phyloP scores from a whole-genome alignment of 2,888 invertebrate species.

The Sclerodermus sp. region DNA sequence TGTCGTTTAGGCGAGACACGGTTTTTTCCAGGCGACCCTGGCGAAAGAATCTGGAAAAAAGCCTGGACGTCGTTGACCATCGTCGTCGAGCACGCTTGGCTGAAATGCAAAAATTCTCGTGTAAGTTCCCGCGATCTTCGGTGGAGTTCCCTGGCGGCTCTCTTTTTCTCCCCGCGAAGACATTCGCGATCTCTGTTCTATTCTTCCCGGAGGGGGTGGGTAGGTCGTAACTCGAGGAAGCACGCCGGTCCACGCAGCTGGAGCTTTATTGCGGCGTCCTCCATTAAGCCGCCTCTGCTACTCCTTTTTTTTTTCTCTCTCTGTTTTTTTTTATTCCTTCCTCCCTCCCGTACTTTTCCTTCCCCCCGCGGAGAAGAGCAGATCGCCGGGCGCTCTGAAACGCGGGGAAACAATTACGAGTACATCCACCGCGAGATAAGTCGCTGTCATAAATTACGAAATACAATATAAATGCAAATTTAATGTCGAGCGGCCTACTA shows the following conservation, averaged over 20 bases:
- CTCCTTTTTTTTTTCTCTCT: no score
- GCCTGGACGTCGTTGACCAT: no score
- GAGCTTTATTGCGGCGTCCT: neutral
- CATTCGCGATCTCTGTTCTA: slow-evolving; percentile 8
- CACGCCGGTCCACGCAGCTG: no score
- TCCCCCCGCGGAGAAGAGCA: neutral
- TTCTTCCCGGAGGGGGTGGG: no score
- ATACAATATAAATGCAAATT: slow-evolving; percentile 52
- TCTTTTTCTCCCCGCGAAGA: neutral
- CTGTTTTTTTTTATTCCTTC: neutral
- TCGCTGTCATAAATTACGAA: slow-evolving; percentile 45
- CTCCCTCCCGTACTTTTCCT: neutral
- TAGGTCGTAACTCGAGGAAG: slow-evolving; percentile 12
- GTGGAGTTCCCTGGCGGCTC: no score
- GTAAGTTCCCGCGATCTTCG: no score
- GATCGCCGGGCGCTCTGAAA: neutral
- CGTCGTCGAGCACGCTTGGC: no score
- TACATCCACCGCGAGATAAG: slow-evolving; percentile 34
- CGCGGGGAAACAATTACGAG: slow-evolving; percentile 28
- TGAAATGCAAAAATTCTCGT: no score
- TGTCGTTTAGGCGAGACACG: neutral
- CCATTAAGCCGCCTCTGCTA: neutral
- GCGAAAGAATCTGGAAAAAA: no score
- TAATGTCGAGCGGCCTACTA: slow-evolving; percentile 39
- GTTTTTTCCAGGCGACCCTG: no score